Percentiles rank a stretch among this genome's conserved stretches.
These are phyloP conservation scores for Lepidochitona cinerea DNA, from an alignment of 2,888 invertebrate genomes.

Conservation along the genomic window DNA sequence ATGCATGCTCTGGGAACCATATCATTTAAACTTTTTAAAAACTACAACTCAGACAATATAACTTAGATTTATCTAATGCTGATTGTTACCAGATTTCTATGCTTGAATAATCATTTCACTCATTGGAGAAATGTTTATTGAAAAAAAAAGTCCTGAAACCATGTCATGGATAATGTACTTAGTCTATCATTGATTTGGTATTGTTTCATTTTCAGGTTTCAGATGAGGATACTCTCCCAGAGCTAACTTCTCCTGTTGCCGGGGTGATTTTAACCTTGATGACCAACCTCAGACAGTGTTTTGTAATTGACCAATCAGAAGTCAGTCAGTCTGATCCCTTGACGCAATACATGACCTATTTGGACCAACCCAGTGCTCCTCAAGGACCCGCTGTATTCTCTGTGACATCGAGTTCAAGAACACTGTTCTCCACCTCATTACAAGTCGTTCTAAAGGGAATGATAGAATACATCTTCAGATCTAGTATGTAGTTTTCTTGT, in stretches of 20 bases:
- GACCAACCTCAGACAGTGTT: conserved; percentile 79
- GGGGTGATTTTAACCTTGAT: conserved; percentile 85
- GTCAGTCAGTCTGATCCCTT: conserved; percentile 3
- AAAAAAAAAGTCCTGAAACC: no score
- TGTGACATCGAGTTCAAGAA: conserved; percentile 52
- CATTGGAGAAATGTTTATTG: no score
- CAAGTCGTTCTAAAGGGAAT: conserved; percentile 76
- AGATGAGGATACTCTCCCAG: conserved; percentile 79
- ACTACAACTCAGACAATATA: no score
- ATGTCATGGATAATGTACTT: no score
- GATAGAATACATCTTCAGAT: conserved; percentile 86
- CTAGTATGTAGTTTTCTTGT: conserved; percentile 73
- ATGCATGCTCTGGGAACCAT: no score
- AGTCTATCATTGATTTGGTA: no score
- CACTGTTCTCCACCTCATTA: conserved; percentile 65
- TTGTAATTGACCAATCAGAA: conserved; percentile 44
- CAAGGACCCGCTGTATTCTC: conserved; percentile 24
- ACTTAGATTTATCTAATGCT: no score
- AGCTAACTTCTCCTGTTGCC: conserved; percentile 84
- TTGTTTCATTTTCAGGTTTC: conserved; percentile 54
- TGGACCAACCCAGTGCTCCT: conserved; percentile 35
- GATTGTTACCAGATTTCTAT: no score
- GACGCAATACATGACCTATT: conserved; percentile 76
- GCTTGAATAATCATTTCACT: no score
- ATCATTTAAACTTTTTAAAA: no score